phyloP scores from a whole-genome alignment of 2,797 vertebrate species.

The Argyrosomus regius region DNA sequence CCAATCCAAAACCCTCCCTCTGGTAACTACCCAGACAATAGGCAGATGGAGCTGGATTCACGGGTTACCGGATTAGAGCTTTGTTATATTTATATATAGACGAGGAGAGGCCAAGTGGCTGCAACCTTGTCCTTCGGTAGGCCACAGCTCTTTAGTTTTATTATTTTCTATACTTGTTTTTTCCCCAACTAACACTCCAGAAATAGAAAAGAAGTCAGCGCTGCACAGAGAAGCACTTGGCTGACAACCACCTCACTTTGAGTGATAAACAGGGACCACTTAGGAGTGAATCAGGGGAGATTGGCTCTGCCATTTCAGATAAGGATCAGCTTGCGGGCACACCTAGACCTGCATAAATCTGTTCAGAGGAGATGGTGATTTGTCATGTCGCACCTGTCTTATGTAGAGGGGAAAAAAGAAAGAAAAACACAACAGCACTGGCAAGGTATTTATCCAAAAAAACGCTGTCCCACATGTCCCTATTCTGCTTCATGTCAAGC shows the following conservation, averaged over 20 bases:
- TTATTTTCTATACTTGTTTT: conserved; percentile 41
- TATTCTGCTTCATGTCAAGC: conserved; percentile 41
- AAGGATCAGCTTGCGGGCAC: conserved; percentile 81
- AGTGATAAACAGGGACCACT: conserved; percentile 85
- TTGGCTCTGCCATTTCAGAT: conserved; percentile 82
- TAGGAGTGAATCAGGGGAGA: conserved; percentile 83
- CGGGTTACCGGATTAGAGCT: conserved; percentile 79
- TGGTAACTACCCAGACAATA: conserved; percentile 79
- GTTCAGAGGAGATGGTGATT: conserved; percentile 77
- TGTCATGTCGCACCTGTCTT: conserved; percentile 74
- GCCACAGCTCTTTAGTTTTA: conserved; percentile 53
- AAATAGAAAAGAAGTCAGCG: conserved; percentile 65
- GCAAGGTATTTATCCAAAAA: conserved; percentile 40
- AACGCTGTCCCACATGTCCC: conserved; percentile 8
- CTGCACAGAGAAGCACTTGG: conserved; percentile 69
- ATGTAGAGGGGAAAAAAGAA: conserved; percentile 22
- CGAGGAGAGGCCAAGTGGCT: conserved; percentile 59
- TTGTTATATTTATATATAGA: conserved; percentile 75
- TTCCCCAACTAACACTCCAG: conserved; percentile 31
- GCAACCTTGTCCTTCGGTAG: conserved; percentile 54
- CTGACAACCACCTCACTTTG: conserved; percentile 79
- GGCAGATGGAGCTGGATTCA: conserved; percentile 80
- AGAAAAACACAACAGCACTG: conserved; percentile 18
- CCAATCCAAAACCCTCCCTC: conserved; percentile 79
- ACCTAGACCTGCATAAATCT: conserved; percentile 83